Percentiles rank a stretch among this genome's conserved stretches.
Evolutionary conservation across 2,113 vertebrate genomes (phyloP).

Genomic region (Edolisoma coerulescens): DNA sequence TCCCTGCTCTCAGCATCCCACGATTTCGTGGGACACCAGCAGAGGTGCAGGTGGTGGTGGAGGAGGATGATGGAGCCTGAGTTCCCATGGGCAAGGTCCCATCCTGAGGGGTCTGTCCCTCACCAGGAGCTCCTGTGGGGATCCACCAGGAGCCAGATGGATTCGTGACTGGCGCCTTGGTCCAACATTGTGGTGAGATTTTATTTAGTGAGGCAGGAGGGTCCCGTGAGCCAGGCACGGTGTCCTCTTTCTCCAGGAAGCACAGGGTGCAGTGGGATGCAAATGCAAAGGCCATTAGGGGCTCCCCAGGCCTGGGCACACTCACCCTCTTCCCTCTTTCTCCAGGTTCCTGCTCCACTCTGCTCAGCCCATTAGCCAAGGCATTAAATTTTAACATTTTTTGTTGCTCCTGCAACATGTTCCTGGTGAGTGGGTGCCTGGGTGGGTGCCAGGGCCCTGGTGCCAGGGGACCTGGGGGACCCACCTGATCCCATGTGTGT

Average conservation of each 20-base stretch:
- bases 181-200: rapidly evolving
- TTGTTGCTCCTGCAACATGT: neutral
- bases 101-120: neutral
- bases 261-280: neutral
- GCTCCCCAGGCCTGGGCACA: neutral
- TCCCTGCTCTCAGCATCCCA: neutral
- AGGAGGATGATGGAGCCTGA: neutral
- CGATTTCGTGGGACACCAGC: rapidly evolving
- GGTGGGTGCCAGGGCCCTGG: neutral
- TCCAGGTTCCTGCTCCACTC: neutral
- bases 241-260: neutral
- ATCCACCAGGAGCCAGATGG: neutral
- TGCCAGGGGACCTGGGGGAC: neutral
- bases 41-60: neutral
- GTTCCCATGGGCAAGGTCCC: neutral
- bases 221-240: neutral
- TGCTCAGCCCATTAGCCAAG: neutral
- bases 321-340: neutral
- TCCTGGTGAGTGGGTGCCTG: constrained; percentile 9
- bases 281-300: neutral
- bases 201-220: neutral
- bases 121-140: neutral
- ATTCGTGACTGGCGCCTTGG: rapidly evolving
- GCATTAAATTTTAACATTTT: constrained; percentile 53
- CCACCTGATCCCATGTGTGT: rapidly evolving